Conservation (phyloP, 1,140 invertebrate genomes). For the Pseudomyrmex flavicornis region DNA sequence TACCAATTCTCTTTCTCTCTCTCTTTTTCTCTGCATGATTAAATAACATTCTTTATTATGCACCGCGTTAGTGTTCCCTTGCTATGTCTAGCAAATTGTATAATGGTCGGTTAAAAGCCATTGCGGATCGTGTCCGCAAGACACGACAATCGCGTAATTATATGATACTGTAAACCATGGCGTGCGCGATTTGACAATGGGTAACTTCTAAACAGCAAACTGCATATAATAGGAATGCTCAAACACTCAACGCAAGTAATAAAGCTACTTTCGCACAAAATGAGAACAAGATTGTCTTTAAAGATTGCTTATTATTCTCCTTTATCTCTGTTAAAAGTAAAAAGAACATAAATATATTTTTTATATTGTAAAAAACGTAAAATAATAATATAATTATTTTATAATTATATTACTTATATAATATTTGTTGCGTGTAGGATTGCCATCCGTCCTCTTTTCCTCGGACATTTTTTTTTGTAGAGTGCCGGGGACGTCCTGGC, state of each 20-base stretch:
- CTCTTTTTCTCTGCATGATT: background rate
- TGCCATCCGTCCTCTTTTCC: no score
- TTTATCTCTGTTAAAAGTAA: no score
- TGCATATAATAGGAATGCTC: conserved; percentile 25
- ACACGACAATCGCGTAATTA: conserved; percentile 45
- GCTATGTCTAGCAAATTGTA: conserved; percentile 37
- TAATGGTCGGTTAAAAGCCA: conserved; percentile 52
- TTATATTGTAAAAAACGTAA: background rate
- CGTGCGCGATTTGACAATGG: background rate
- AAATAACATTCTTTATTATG: conserved; percentile 68
- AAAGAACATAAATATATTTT: background rate
- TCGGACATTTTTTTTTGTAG: no score
- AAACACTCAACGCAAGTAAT: conserved; percentile 8
- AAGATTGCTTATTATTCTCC: conserved; percentile 9
- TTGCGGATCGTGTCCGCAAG: conserved; percentile 36
- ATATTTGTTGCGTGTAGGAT: background rate
- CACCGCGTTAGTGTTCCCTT: background rate
- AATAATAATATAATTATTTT: no score
- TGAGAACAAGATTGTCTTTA: conserved; percentile 11
- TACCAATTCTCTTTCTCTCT: no score
- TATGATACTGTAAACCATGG: conserved; percentile 32
- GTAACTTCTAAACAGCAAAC: background rate
- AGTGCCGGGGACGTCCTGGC: no score
- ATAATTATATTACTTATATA: no score
- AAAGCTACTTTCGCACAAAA: conserved; percentile 20